A percentile compares a stretch with the other conserved stretches of the same genome.
These are phyloP conservation scores for Epinephelus fuscoguttatus DNA, from an alignment of 2,113 vertebrate species.

Conservation along the genomic window DNA sequence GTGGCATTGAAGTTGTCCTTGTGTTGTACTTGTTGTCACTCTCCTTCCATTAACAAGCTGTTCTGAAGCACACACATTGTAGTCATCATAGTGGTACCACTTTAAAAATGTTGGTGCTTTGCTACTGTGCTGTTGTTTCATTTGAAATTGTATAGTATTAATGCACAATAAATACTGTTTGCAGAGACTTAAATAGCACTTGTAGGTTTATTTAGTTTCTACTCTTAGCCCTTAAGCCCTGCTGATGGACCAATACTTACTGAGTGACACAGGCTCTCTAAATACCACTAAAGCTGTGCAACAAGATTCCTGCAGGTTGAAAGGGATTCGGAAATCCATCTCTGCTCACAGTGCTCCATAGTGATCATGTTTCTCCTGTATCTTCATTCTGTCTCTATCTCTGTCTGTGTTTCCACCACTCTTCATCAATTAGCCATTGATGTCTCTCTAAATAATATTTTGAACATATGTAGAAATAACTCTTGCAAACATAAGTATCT, in stretches of 20 bases:
- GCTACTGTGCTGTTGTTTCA: neutral
- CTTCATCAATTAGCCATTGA: constrained; percentile 83
- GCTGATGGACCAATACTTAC: constrained; percentile 14
- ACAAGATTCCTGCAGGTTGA: constrained; percentile 37
- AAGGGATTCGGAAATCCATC: constrained; percentile 62
- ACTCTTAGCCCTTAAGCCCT: neutral
- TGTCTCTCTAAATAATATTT: neutral
- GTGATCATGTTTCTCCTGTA: constrained; percentile 68
- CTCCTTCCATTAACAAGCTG: constrained; percentile 4
- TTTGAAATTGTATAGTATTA: neutral
- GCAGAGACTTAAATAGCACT: neutral
- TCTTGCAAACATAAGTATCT: neutral
- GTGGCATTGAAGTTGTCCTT: constrained; percentile 45
- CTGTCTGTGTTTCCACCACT: constrained; percentile 69
- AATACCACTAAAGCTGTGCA: constrained; percentile 45
- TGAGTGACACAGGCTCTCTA: constrained; percentile 40
- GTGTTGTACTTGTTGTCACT: constrained; percentile 22
- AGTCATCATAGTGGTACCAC: neutral
- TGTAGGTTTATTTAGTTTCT: neutral
- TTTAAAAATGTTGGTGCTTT: neutral
- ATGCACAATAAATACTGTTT: neutral
- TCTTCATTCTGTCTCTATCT: constrained; percentile 32
- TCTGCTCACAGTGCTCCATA: constrained; percentile 45
- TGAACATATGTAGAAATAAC: neutral
- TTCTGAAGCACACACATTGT: neutral